Base-by-base conservation (phyloP, 2,888 invertebrate genomes). In the Lamellibrachia columna region DNA sequence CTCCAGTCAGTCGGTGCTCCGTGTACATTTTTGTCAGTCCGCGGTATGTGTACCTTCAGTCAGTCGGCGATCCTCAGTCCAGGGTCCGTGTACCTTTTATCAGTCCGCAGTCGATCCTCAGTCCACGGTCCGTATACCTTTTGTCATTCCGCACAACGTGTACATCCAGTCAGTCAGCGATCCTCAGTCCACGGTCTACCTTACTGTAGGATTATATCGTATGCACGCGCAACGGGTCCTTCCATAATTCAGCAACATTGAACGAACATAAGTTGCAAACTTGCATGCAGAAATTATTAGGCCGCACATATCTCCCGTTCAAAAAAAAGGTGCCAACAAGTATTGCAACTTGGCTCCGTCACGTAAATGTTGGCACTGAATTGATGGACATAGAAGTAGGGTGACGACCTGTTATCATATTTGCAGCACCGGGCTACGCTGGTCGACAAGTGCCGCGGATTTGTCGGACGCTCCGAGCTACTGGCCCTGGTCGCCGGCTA, bases 401-500 rank as follows among this genome's bases (percentile, higher is more conserved):
- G 2, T 7, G 28, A 91, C 1, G 1, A 28, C 15, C 28, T 91
- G 15, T 7, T 3, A 40, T 22, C 52, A 7, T 53, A 15, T 60
- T n/a, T 91, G 2, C 92, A 93, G 90, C 93, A 93, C 91, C 90
- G 93, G 15, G 11, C 52, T 15, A 92, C 91, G 92, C 92, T 91
- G 3, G 22, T 60, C 4, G 92, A 93, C 52, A 93, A 93, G 60
- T 90, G 92, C 58, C 90, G 91, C 7, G 40, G 92, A 53, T 93
- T 93, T 58, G 92, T 93, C 52, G 93, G 93, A 1, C 90, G 93
- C 40, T 93, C 93, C 52, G 91, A 93, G 8, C 58, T 93, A 53
- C 11, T 93, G 15, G 28, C 55, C 7, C 22, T 11, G 8, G 75
- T 93, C 4, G 91, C 52, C 8, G 53, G 3, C 7, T 90, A 93